phyloP scores from a whole-genome alignment of 2,797 vertebrate genomes.

The Malacoraja senta region DNA sequence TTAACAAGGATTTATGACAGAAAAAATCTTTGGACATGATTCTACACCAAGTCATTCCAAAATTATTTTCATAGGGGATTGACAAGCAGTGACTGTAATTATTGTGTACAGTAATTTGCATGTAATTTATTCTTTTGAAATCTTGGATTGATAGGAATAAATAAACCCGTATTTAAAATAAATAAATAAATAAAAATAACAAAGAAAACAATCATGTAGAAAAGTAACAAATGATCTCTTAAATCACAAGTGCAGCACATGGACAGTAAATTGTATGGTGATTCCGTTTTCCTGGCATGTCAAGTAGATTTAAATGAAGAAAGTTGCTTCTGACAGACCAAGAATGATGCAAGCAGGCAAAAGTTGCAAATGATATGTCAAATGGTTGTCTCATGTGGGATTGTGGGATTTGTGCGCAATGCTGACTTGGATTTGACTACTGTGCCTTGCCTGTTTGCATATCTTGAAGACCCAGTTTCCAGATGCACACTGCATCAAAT shows the following conservation, averaged over 20 bases:
- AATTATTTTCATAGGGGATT: slow-evolving; percentile 2
- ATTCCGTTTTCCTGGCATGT: slow-evolving; percentile 73
- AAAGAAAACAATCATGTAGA: slow-evolving; percentile 43
- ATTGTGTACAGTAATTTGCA: slow-evolving; percentile 23
- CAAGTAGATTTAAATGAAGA: slow-evolving; percentile 74
- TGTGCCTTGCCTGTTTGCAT: slow-evolving; percentile 68
- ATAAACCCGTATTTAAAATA: neutral
- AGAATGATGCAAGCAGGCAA: slow-evolving; percentile 71
- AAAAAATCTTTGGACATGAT: neutral
- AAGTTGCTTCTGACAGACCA: slow-evolving; percentile 67
- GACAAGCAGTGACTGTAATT: neutral
- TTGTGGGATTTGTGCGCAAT: slow-evolving; percentile 80
- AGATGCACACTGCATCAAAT: neutral
- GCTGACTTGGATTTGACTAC: slow-evolving; percentile 74
- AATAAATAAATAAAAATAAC: neutral
- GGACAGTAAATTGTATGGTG: slow-evolving; percentile 72
- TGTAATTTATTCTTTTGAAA: slow-evolving; percentile 9
- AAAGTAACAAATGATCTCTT: slow-evolving; percentile 62
- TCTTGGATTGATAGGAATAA: neutral
- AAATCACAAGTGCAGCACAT: slow-evolving; percentile 66
- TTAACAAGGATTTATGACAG: slow-evolving; percentile 4
- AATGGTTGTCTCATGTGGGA: slow-evolving; percentile 94
- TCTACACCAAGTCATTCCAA: neutral
- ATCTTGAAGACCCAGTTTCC: slow-evolving; percentile 17
- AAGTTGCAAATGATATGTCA: slow-evolving; percentile 94